phyloP scores from a whole-genome alignment of 2,888 invertebrate genomes.

The Agriopis leucophaearia region DNA sequence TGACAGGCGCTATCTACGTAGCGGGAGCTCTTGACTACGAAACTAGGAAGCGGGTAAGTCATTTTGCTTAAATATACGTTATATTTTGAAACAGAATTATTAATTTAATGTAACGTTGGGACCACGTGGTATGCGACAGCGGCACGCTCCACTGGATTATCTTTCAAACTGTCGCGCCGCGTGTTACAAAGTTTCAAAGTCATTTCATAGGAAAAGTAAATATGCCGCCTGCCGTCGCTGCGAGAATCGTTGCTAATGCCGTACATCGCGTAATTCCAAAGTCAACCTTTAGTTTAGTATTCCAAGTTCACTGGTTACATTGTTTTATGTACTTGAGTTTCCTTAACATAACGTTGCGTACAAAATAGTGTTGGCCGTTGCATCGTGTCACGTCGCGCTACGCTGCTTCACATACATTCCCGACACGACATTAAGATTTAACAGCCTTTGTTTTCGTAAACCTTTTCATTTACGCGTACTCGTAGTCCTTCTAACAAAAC shows the following conservation, averaged over 20 bases:
- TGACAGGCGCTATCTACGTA: conserved; percentile 99
- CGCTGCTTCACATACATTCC: neutral
- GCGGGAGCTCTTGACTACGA: conserved; percentile 99
- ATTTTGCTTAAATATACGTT: neutral
- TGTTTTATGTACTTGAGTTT: neutral
- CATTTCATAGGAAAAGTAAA: no score
- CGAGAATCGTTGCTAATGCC: no score
- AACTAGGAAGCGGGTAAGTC: conserved; percentile 96
- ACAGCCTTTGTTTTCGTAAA: conserved; percentile 36
- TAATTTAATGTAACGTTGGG: neutral
- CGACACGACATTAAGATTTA: conserved; percentile 12
- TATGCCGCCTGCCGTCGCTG: no score
- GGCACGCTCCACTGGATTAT: neutral
- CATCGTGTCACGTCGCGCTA: neutral
- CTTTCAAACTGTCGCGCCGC: neutral
- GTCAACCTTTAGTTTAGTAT: no score
- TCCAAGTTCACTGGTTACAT: no score
- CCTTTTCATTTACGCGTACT: conserved; percentile 54
- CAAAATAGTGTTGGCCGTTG: neutral
- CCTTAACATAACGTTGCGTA: neutral
- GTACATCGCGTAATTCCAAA: no score
- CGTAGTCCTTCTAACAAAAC: conserved; percentile 25
- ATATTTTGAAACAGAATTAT: neutral
- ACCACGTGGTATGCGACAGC: neutral
- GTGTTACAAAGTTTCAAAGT: neutral